A percentile compares a stretch with the other conserved stretches of the same genome.
Evolutionary conservation across 35 echinoderm and acorn worm genomes (phyloP).

Genomic region (Stichopus chloronotus): DNA sequence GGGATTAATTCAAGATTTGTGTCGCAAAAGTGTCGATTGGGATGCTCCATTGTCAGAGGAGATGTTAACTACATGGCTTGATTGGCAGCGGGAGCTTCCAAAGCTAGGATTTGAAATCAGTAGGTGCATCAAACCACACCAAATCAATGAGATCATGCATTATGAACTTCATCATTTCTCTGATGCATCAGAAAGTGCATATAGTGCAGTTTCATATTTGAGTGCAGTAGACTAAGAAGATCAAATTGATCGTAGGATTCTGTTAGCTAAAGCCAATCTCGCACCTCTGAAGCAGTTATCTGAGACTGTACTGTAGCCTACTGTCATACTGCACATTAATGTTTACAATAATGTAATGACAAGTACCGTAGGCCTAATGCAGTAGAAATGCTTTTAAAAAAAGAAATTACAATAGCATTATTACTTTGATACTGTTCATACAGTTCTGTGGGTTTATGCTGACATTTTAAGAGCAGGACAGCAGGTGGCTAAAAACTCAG

Average conservation of each 20-base stretch:
- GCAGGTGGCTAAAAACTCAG: too few relatives aligned
- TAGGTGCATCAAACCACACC: slow-evolving; percentile 67
- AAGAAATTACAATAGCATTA: too few relatives aligned
- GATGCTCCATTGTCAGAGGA: slow-evolving; percentile 55
- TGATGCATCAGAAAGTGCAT: slow-evolving; percentile 74
- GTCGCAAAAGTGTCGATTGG: slow-evolving; percentile 50
- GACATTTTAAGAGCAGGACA: too few relatives aligned
- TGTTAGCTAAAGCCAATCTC: slow-evolving; percentile 41
- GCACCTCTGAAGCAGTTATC: slow-evolving; percentile 67
- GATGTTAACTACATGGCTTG: slow-evolving; percentile 44
- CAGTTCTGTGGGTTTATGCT: too few relatives aligned
- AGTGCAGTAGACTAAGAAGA: slow-evolving; percentile 3
- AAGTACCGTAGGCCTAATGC: too few relatives aligned
- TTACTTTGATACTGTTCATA: too few relatives aligned
- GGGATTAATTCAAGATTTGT: slow-evolving; percentile 65
- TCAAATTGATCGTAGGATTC: slow-evolving; percentile 42
- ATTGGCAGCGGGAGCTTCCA: slow-evolving; percentile 66
- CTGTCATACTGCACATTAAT: slow-evolving; percentile 11
- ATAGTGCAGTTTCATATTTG: slow-evolving; percentile 73
- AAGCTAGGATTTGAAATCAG: slow-evolving; percentile 53
- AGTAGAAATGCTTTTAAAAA: too few relatives aligned
- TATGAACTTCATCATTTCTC: slow-evolving; percentile 77
- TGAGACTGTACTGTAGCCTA: slow-evolving; percentile 50
- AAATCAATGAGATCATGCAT: slow-evolving; percentile 31
- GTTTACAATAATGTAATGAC: too few relatives aligned